Conservation (phyloP, 2,888 invertebrate species). For the Pseudeuparius sepicola region DNA sequence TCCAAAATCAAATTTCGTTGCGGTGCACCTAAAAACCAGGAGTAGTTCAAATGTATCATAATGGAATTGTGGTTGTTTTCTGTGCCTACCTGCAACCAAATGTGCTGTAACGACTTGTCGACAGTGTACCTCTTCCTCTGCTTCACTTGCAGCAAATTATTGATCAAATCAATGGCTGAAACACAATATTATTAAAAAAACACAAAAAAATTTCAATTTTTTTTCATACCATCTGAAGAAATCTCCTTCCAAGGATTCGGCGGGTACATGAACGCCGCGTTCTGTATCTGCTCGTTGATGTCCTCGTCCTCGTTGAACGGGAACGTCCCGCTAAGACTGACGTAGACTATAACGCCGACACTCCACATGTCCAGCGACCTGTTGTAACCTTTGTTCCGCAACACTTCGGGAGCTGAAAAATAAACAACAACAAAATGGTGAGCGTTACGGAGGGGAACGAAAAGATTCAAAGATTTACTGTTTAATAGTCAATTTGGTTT, state of each 20-base stretch:
- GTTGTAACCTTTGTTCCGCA: slow-evolving; percentile 98
- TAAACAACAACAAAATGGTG: too few relatives aligned
- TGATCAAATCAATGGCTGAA: slow-evolving; percentile 94
- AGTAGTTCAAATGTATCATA: too few relatives aligned
- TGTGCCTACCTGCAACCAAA: slow-evolving; percentile 79
- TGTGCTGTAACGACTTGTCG: slow-evolving; percentile 89
- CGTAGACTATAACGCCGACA: slow-evolving; percentile 97
- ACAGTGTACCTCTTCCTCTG: slow-evolving; percentile 91
- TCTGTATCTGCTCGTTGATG: slow-evolving; percentile 98
- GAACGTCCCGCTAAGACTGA: slow-evolving; percentile 96
- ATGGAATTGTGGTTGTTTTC: too few relatives aligned
- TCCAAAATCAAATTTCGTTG: slow-evolving; percentile 6
- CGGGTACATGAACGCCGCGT: slow-evolving; percentile 99
- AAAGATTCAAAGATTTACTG: too few relatives aligned
- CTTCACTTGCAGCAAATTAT: slow-evolving; percentile 94
- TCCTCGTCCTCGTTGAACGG: slow-evolving; percentile 99
- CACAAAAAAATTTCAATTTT: background rate
- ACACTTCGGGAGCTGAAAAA: slow-evolving; percentile 87
- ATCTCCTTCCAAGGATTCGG: slow-evolving; percentile 96
- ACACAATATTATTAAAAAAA: slow-evolving; percentile 26
- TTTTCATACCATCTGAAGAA: slow-evolving; percentile 64
- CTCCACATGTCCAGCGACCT: slow-evolving; percentile 99
- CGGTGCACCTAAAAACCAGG: too few relatives aligned
- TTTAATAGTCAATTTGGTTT: too few relatives aligned
- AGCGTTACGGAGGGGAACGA: too few relatives aligned